These are phyloP conservation scores for Halcyon malimbica DNA, from an alignment of 2,113 vertebrate species.

Conservation along the genomic window DNA sequence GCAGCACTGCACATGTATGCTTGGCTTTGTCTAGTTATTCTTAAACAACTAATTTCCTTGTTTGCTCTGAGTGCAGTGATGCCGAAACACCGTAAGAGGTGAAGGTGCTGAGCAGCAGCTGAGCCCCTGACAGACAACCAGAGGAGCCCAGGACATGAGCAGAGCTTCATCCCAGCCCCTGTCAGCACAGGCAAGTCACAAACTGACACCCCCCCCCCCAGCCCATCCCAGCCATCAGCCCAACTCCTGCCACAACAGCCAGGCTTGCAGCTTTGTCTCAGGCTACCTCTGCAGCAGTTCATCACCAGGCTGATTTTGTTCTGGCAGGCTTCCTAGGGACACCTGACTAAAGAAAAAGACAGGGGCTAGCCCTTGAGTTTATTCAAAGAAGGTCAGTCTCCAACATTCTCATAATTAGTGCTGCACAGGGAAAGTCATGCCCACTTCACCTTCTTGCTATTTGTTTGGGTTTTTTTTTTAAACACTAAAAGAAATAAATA, in stretches of 20 bases:
- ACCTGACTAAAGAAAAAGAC: not conserved
- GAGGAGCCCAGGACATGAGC: accelerated
- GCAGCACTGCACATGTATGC: not conserved
- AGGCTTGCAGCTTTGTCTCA: not conserved
- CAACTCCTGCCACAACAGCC: not conserved
- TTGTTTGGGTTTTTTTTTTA: not conserved
- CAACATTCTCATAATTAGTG: not conserved
- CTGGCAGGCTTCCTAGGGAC: not conserved
- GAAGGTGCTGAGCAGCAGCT: not conserved
- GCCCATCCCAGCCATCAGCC: not conserved
- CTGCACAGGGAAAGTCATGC: not conserved
- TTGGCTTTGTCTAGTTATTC: not conserved
- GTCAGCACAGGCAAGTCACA: not conserved
- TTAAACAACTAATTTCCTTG: not conserved
- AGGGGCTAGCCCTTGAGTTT: not conserved
- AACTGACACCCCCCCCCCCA: not conserved
- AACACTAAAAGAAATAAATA: not conserved
- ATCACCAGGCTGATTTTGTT: not conserved
- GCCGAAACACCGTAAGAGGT: not conserved
- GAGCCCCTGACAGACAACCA: not conserved
- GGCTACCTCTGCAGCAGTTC: not conserved
- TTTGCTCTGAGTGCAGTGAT: not conserved
- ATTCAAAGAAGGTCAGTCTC: not conserved
- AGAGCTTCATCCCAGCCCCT: not conserved
- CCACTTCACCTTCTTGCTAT: not conserved